These are phyloP conservation scores for Cerastoderma edule DNA, from an alignment of 2,888 invertebrate species.

Conservation along the genomic window DNA sequence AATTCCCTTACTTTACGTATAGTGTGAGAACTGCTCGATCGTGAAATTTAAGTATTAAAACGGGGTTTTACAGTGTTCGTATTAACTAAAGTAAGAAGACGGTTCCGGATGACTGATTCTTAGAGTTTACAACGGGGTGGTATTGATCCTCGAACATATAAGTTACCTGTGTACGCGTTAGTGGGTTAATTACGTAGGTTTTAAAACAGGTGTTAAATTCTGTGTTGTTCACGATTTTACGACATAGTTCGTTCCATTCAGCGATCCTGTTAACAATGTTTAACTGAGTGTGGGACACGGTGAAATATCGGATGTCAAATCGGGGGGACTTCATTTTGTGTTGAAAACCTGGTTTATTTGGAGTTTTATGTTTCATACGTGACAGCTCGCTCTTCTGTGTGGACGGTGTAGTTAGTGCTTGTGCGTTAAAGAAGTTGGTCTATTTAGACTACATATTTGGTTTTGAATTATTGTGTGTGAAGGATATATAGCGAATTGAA, in stretches of 20 bases:
- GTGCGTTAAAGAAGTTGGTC: neutral
- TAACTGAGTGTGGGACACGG: conserved; percentile 4
- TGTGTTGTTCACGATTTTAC: neutral
- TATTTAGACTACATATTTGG: neutral
- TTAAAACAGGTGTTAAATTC: conserved; percentile 13
- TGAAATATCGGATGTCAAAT: conserved; percentile 8
- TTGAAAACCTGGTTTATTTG: conserved; percentile 16
- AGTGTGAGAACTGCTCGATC: conserved; percentile 10
- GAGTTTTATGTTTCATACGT: conserved; percentile 8
- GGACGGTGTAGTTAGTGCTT: neutral
- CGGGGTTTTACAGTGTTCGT: neutral
- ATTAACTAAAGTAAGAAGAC: neutral
- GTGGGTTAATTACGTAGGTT: conserved; percentile 7
- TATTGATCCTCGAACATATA: neutral
- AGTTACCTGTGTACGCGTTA: neutral
- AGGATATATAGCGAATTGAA: too few species aligned
- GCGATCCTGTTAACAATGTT: conserved; percentile 13
- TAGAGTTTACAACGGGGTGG: neutral
- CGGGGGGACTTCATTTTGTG: conserved; percentile 8
- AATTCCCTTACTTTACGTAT: conserved; percentile 20
- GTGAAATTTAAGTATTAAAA: conserved; percentile 23
- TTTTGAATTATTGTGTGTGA: neutral
- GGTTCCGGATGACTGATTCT: neutral
- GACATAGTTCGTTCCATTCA: conserved; percentile 24
- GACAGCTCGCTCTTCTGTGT: conserved; percentile 6